phyloP scores from a whole-genome alignment of 2,113 vertebrate species.

The Stomatorhinus ivindoensis region DNA sequence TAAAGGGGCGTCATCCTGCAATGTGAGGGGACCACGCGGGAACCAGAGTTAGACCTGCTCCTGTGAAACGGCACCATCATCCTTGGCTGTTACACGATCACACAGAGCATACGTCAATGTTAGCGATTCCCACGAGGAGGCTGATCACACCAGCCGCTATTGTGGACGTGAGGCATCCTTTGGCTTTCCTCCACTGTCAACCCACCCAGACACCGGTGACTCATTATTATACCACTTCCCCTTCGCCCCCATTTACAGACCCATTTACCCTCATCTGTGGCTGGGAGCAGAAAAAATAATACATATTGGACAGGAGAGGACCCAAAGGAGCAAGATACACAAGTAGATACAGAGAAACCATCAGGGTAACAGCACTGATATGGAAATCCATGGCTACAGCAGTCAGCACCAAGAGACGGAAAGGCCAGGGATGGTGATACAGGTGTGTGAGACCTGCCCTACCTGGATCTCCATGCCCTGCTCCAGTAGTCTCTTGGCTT shows the following conservation, averaged over 20 bases:
- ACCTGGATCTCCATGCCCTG: slow-evolving; percentile 97
- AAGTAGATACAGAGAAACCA: not conserved
- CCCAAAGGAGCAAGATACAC: not conserved
- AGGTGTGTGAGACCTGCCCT: slow-evolving; percentile 28
- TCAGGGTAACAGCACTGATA: not conserved
- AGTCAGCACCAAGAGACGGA: not conserved
- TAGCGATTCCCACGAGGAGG: not conserved
- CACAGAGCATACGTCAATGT: not conserved
- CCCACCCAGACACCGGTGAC: too few relatives aligned
- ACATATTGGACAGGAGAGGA: not conserved
- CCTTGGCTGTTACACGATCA: too few relatives aligned
- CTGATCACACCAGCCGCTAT: too few relatives aligned
- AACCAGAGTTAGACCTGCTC: too few relatives aligned
- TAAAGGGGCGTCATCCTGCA: not conserved
- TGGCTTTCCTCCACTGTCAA: too few relatives aligned
- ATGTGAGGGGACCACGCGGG: not conserved
- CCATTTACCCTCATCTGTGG: not conserved
- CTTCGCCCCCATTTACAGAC: not conserved
- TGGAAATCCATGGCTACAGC: not conserved
- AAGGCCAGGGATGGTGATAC: not conserved
- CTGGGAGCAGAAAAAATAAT: not conserved
- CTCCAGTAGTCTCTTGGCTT: slow-evolving; percentile 88
- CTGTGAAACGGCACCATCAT: too few relatives aligned
- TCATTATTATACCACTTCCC: not conserved
- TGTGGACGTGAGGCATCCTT: too few relatives aligned